Conservation (phyloP, 2,113 vertebrate genomes). For the Leuciscus idus region DNA sequence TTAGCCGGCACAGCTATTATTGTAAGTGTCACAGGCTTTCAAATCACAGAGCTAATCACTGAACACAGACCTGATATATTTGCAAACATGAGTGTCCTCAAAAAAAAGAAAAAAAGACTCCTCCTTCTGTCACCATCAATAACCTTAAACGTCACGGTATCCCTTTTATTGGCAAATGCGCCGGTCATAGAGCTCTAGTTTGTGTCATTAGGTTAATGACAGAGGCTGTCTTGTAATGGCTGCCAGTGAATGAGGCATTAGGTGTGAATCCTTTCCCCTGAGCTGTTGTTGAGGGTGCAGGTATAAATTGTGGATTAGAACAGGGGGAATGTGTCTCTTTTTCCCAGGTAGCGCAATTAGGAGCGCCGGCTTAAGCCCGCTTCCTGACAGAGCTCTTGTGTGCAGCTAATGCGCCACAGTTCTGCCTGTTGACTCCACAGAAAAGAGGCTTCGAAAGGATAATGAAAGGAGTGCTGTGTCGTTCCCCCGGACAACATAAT, state of each 20-base stretch:
- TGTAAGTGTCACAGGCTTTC: slow-evolving; percentile 46
- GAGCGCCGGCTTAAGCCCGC: slow-evolving; percentile 59
- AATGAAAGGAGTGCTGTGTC: slow-evolving; percentile 55
- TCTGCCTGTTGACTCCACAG: slow-evolving; percentile 55
- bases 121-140: slow-evolving; percentile 23
- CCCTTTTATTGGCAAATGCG: slow-evolving; percentile 43
- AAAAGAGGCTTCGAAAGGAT: slow-evolving; percentile 47
- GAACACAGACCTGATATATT: slow-evolving; percentile 47
- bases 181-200: slow-evolving; percentile 14
- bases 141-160: slow-evolving; percentile 25
- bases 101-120: slow-evolving; percentile 1
- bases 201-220: slow-evolving; percentile 52
- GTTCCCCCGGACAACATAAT: slow-evolving; percentile 55
- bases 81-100: slow-evolving; percentile 48
- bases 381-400: slow-evolving; percentile 52
- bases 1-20: slow-evolving; percentile 50
- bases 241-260: slow-evolving; percentile 65
- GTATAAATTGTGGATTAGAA: slow-evolving; percentile 70
- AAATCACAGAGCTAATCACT: slow-evolving; percentile 42
- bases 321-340: slow-evolving; percentile 58
- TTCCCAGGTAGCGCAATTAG: slow-evolving; percentile 71
- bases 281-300: slow-evolving; percentile 61
- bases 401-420: slow-evolving; percentile 44
- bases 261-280: slow-evolving; percentile 63
- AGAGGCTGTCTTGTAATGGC: slow-evolving; percentile 58